Percentiles rank a stretch among this genome's conserved stretches.
Conservation (phyloP, 2,113 vertebrate species). For the Zosterops lateralis region DNA sequence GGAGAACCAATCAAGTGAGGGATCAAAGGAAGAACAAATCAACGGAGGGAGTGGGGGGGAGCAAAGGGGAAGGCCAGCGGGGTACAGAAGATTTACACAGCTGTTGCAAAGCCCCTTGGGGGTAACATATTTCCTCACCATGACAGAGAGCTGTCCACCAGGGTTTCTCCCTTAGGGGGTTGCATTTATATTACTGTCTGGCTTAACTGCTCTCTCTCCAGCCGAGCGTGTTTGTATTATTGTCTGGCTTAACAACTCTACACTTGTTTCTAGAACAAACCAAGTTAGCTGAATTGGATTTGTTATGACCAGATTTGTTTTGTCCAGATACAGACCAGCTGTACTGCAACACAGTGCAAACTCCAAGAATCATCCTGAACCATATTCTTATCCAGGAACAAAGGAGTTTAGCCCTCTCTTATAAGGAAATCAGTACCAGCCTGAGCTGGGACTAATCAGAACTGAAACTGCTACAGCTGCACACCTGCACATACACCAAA, state of each 20-base stretch:
- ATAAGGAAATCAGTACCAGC: not conserved
- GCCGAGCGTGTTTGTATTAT: not conserved
- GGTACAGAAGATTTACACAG: not conserved
- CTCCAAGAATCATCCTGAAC: fast-evolving
- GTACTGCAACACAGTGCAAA: not conserved
- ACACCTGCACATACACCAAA: not conserved
- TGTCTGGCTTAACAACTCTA: not conserved
- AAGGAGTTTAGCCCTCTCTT: not conserved
- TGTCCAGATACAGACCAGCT: not conserved
- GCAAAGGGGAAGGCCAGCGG: not conserved
- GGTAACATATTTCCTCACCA: not conserved
- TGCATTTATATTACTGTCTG: not conserved
- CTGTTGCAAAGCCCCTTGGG: not conserved
- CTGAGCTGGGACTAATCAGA: not conserved
- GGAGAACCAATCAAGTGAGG: not conserved
- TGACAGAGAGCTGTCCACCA: not conserved
- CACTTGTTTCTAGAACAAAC: not conserved
- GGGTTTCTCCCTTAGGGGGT: not conserved
- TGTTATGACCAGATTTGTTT: not conserved
- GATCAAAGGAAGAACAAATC: not conserved
- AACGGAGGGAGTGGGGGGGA: not conserved
- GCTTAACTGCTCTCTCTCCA: not conserved
- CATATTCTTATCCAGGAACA: fast-evolving
- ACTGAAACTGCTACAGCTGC: not conserved
- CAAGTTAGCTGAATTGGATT: not conserved